These are phyloP conservation scores for Fopius arisanus DNA, from an alignment of 1,140 invertebrate genomes.

Conservation along the genomic window DNA sequence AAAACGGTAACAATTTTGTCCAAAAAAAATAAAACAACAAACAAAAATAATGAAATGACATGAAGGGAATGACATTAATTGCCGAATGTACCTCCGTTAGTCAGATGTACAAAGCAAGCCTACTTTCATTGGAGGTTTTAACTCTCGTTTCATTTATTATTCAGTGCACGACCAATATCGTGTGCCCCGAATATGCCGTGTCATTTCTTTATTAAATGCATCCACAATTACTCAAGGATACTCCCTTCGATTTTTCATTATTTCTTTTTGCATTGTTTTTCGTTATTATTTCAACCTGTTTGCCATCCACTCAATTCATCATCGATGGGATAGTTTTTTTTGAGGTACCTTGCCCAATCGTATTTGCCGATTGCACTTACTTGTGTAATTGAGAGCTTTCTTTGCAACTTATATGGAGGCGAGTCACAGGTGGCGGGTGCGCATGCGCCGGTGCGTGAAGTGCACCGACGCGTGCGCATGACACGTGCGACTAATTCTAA, in stretches of 20 bases:
- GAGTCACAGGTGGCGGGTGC: background rate
- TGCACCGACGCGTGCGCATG: background rate
- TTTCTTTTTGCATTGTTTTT: conserved; percentile 18
- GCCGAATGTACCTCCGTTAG: conserved; percentile 31
- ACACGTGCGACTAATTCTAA: background rate
- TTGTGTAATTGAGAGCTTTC: background rate
- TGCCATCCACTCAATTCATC: conserved; percentile 36
- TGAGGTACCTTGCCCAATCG: background rate
- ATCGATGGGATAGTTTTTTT: background rate
- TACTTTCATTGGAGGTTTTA: conserved; percentile 28
- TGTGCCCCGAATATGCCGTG: conserved; percentile 54
- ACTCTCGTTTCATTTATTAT: conserved; percentile 43
- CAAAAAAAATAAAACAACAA: conserved; percentile 10
- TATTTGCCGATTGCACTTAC: background rate
- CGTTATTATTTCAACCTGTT: background rate
- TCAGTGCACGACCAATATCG: conserved; percentile 44
- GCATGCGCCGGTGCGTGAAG: background rate
- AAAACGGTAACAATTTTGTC: conserved; percentile 1
- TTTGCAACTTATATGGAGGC: conserved; percentile 26
- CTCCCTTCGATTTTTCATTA: conserved; percentile 31
- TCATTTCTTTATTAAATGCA: conserved; percentile 58
- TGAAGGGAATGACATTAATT: conserved; percentile 34
- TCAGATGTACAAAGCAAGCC: conserved; percentile 4
- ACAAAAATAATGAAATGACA: conserved; percentile 18
- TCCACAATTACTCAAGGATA: conserved; percentile 44